A percentile compares a stretch with the other conserved stretches of the same genome.
Conservation (phyloP, 2,888 invertebrate species). For the Protonemura montana region DNA sequence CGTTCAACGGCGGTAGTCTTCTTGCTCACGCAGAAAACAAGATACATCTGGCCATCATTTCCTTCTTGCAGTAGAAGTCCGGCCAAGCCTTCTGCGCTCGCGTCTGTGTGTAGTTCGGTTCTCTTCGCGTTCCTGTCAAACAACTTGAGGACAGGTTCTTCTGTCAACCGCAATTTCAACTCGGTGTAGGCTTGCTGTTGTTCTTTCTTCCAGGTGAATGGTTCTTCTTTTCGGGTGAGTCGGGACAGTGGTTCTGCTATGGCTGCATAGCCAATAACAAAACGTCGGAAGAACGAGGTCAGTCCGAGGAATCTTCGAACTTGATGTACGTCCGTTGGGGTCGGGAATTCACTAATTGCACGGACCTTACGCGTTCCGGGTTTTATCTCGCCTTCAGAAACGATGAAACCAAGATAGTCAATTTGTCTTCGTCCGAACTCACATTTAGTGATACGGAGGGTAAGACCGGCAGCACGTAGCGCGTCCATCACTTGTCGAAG, state of each 20-base stretch:
- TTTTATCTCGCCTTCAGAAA: constrained; percentile 51
- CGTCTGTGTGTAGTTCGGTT: constrained; percentile 50
- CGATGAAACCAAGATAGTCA: constrained; percentile 53
- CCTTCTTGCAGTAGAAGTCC: constrained; percentile 52
- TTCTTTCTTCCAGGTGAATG: constrained; percentile 44
- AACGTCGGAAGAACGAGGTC: constrained; percentile 53
- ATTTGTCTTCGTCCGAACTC: constrained; percentile 51
- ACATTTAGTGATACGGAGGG: constrained; percentile 53
- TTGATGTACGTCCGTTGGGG: constrained; percentile 51
- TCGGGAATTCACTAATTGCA: constrained; percentile 51
- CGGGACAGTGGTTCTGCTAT: constrained; percentile 53
- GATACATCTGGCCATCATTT: constrained; percentile 49
- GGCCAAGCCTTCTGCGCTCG: constrained; percentile 50
- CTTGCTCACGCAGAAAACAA: constrained; percentile 52
- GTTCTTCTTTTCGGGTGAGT: constrained; percentile 50
- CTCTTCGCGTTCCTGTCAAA: constrained; percentile 49
- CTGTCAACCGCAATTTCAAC: constrained; percentile 48
- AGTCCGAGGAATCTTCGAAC: constrained; percentile 53
- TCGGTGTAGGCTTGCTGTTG: constrained; percentile 22
- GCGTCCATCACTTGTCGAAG: constrained; percentile 51
- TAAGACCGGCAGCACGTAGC: constrained; percentile 51
- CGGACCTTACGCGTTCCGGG: constrained; percentile 50
- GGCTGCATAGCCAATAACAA: constrained; percentile 52
- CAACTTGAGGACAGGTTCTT: constrained; percentile 48
- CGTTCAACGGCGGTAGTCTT: constrained; percentile 52